Base-by-base conservation (phyloP, 2,113 vertebrate species). In the Dinomys branickii region DNA sequence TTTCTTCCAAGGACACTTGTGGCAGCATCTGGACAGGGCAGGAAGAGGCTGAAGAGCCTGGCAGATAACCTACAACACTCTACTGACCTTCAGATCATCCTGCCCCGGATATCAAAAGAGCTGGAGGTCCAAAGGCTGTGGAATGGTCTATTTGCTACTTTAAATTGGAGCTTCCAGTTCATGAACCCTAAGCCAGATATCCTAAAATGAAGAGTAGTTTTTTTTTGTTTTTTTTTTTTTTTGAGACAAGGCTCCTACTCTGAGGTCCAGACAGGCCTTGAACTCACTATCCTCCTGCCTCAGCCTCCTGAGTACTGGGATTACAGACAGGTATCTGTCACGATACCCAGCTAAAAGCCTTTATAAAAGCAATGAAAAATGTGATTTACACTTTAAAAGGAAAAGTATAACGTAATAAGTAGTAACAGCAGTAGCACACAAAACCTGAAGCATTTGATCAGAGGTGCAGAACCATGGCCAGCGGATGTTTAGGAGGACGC, bases 301-400 rank as follows among this genome's bases (percentile, higher is more conserved):
- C 50, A 52, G 50, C 77, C 77, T 54, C 50, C 50, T 35, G 30
- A 22, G 33, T 22, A 8, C 17, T 22, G 33, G 77, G 77, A 54
- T 80, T 54, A n/a, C 16, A 80, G 77, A 54, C 9, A 19, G 30
- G 77, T 47, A 19, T 52, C 47, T 47, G 41, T 47, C 12, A 11
- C 77, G 50, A 54, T 35, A 54, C 47, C 33, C 33, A 80, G 77
- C 50, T 35, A 54, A 54, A 35, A 20, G 30, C 14, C 85, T 91
- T 95, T 30, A 67, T 61, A 92, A 96, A 88, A 61, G 35, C 75
- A 58, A 59, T 50, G 11, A 95, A 83, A 90, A 80, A 35, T 8
- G 69, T 91, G 22, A 88, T 38, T 94, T 86, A 85, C 0, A 61
- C 41, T 85, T 83, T 56, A 88, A 63, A 50, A 3, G 2, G 52